Percentiles rank a stretch among this genome's conserved stretches.
These are phyloP conservation scores for Cenopis cana DNA, from an alignment of 2,888 invertebrate species.

Conservation along the genomic window DNA sequence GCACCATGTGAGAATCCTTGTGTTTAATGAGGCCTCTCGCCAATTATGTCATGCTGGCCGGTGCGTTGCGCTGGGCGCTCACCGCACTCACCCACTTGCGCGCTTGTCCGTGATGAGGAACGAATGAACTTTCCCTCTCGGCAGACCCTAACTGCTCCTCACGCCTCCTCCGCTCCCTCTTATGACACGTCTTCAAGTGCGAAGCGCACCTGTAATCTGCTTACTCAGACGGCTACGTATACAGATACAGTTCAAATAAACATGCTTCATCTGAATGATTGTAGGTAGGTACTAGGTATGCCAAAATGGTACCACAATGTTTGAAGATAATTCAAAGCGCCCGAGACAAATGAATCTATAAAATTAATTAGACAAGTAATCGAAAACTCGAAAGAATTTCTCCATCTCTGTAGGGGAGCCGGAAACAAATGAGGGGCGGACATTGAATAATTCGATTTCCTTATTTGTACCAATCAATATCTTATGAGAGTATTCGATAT, in stretches of 20 bases:
- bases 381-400: slow-evolving; percentile 86
- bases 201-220: slow-evolving; percentile 44
- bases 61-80: slow-evolving; percentile 78
- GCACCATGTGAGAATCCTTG: slow-evolving; percentile 66
- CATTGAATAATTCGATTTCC: slow-evolving; percentile 85
- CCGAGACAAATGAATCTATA: slow-evolving; percentile 84
- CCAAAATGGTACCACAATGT: slow-evolving; percentile 2
- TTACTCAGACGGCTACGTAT: slow-evolving; percentile 19
- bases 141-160: slow-evolving; percentile 72
- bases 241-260: slow-evolving; percentile 6
- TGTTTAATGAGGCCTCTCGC: slow-evolving; percentile 78
- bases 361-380: slow-evolving; percentile 85
- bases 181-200: slow-evolving; percentile 49
- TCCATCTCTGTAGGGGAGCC: slow-evolving; percentile 82
- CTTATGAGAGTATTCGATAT: slow-evolving; percentile 77
- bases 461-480: slow-evolving; percentile 85
- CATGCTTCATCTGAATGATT: not conserved
- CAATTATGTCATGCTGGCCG: slow-evolving; percentile 81
- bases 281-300: no score
- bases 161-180: slow-evolving; percentile 57
- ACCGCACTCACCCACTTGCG: slow-evolving; percentile 82
- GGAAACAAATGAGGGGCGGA: slow-evolving; percentile 84
- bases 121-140: slow-evolving; percentile 83
- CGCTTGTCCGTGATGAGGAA: slow-evolving; percentile 78
- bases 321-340: slow-evolving; percentile 69